Percentiles rank a stretch among this genome's conserved stretches.
phyloP scores from a whole-genome alignment of 2,888 invertebrate genomes.

The Epinotia nisella region DNA sequence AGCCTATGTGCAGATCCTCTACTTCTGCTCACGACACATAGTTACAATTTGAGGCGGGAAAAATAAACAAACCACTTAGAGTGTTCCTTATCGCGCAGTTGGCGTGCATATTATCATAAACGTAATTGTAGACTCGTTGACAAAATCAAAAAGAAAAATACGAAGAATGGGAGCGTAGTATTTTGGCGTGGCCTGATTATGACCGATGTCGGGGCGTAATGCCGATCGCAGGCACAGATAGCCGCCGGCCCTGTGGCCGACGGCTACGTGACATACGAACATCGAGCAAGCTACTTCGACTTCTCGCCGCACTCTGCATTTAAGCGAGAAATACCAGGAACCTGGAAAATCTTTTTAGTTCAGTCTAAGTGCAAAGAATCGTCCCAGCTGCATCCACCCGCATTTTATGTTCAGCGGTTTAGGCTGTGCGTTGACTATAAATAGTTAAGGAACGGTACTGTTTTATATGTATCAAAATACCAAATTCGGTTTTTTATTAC shows the following conservation, averaged over 20 bases:
- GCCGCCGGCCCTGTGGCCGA: neutral
- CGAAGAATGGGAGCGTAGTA: slow-evolving; percentile 2
- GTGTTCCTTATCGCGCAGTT: neutral
- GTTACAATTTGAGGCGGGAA: neutral
- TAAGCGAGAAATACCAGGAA: neutral
- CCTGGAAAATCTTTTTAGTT: too few species aligned
- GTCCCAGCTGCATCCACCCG: too few species aligned
- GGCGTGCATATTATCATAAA: neutral
- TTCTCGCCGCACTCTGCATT: neutral
- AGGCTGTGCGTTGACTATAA: too few species aligned
- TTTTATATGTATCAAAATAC: too few species aligned
- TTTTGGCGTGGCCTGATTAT: slow-evolving; percentile 14
- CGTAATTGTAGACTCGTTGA: slow-evolving; percentile 11
- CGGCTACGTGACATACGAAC: neutral
- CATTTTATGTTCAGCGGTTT: too few species aligned
- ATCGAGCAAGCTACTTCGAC: neutral
- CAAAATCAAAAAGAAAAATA: slow-evolving; percentile 17
- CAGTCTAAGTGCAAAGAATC: too few species aligned
- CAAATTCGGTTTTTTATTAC: too few species aligned
- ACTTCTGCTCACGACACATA: neutral
- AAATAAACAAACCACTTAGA: neutral
- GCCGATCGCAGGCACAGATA: slow-evolving; percentile 27
- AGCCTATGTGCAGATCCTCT: neutral
- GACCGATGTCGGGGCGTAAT: slow-evolving; percentile 22
- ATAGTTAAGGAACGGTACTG: too few species aligned